Evolutionary conservation across 2,113 vertebrate genomes (phyloP), one percentile per base, ranked within the genome.

Genomic region (Atractosteus spatula): DNA sequence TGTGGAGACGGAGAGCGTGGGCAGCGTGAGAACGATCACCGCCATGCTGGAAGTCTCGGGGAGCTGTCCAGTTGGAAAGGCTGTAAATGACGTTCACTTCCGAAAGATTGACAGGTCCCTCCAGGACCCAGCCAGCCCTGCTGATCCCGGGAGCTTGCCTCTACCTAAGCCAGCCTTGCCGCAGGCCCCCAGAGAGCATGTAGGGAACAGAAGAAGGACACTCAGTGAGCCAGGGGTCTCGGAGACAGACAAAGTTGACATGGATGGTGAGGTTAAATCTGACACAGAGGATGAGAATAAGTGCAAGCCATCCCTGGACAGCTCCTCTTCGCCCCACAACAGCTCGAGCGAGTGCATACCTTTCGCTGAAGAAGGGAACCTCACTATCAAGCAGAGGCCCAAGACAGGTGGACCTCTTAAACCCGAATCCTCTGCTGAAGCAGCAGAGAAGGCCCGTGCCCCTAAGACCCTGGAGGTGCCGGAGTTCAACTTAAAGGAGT

Each of bases 351-450:
- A 94, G 71, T 93, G 91, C 78, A 92, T 98, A 66, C 95, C 96
- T 0, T 98, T 98, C 1, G 96, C 97, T 0, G 95, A 98, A 62
- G 97, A 98, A 73, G 96, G 97, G 12, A 98, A 97, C 76, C 91
- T 97, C 70, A 97, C 97, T 12, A 97, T 98, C 86, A 98, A 98
- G 72, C 97, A 98, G 82, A 84, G 96, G 14, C 96, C 96, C 0
- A 94, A 94, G 84, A 87, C 88, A 0, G 72, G 86, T 0, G 92
- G 89, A 3, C 90, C 88, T 3, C 84, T 71, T 11, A n/a, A 79
- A 72, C 74, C 88, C 0, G 80, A 83, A 61, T 3, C 70, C 14
- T 68, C 64, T 3, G 66, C 78, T 41, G 80, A 84, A 12, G 64
- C 71, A 13, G 61, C 57, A 0, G 82, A 91, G 51, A 78, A 64